phyloP scores from a whole-genome alignment of 2,113 vertebrate species.

The Antigone vipio region DNA sequence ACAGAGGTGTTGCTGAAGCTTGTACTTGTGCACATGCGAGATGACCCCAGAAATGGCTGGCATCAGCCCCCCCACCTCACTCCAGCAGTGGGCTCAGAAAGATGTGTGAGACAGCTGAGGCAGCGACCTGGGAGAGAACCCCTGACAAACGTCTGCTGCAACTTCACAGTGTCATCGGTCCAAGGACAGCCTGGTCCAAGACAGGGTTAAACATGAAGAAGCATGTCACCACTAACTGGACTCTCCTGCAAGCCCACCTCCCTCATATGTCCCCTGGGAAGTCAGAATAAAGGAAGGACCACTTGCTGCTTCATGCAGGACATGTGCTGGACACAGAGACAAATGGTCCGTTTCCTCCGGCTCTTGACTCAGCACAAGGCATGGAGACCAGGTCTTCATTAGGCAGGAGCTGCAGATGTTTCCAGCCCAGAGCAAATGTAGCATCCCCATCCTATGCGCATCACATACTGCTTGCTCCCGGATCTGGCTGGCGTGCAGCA shows the following conservation, averaged over 20 bases:
- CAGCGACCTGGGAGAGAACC: not conserved
- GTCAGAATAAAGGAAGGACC: not conserved
- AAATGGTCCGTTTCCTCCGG: not conserved
- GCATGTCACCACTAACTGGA: not conserved
- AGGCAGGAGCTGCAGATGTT: not conserved
- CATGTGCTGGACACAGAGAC: not conserved
- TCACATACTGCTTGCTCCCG: not conserved
- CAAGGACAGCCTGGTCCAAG: not conserved
- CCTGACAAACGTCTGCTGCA: not conserved
- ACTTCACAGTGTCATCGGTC: not conserved
- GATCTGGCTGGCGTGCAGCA: not conserved
- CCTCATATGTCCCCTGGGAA: not conserved
- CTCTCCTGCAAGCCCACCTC: not conserved
- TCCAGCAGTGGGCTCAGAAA: not conserved
- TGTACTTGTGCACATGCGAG: fast-evolving
- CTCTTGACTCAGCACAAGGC: not conserved
- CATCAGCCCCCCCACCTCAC: not conserved
- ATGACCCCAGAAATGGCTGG: not conserved
- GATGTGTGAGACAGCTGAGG: not conserved
- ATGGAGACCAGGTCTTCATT: not conserved
- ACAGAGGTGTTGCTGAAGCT: fast-evolving
- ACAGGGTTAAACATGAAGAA: not conserved
- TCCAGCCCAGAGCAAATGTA: not conserved
- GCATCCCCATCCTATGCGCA: not conserved
- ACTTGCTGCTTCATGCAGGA: not conserved